A percentile compares a stretch with the other conserved stretches of the same genome.
phyloP scores from a whole-genome alignment of 2,888 invertebrate genomes.

The Stenurella melanura region DNA sequence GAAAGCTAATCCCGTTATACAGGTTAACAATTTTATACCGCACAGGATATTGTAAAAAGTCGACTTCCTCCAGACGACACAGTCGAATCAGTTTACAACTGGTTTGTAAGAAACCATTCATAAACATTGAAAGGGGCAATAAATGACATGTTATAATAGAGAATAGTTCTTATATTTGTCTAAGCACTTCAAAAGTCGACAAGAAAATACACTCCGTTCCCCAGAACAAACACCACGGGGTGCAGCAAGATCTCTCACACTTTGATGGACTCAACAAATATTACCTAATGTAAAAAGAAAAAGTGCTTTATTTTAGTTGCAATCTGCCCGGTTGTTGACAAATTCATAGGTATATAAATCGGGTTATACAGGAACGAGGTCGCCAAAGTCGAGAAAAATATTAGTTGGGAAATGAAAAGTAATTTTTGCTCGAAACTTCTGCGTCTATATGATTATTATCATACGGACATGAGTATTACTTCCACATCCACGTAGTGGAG shows the following conservation, averaged over 20 bases:
- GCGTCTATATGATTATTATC: too few relatives aligned
- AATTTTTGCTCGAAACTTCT: too few relatives aligned
- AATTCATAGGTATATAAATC: neutral
- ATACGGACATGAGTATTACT: too few relatives aligned
- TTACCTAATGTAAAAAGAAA: conserved; percentile 24
- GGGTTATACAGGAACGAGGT: too few relatives aligned
- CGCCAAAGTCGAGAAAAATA: too few relatives aligned
- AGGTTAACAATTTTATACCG: conserved; percentile 28
- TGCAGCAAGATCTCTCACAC: conserved; percentile 29
- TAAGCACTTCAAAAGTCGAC: conserved; percentile 44
- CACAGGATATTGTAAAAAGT: conserved; percentile 43
- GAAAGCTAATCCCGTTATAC: neutral
- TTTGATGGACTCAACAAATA: conserved; percentile 32
- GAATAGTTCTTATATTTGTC: conserved; percentile 41
- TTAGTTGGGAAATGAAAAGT: too few relatives aligned
- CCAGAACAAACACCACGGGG: conserved; percentile 39
- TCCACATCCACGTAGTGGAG: too few relatives aligned
- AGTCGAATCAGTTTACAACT: conserved; percentile 48
- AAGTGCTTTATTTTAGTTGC: neutral
- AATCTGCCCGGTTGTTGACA: conserved; percentile 6
- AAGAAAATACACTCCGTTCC: conserved; percentile 32
- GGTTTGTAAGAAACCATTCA: conserved; percentile 42
- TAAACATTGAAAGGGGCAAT: conserved; percentile 39
- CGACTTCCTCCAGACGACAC: conserved; percentile 44
- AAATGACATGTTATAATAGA: conserved; percentile 43